These are phyloP conservation scores for Polyploca ridens DNA, from an alignment of 2,888 invertebrate species.

Conservation along the genomic window DNA sequence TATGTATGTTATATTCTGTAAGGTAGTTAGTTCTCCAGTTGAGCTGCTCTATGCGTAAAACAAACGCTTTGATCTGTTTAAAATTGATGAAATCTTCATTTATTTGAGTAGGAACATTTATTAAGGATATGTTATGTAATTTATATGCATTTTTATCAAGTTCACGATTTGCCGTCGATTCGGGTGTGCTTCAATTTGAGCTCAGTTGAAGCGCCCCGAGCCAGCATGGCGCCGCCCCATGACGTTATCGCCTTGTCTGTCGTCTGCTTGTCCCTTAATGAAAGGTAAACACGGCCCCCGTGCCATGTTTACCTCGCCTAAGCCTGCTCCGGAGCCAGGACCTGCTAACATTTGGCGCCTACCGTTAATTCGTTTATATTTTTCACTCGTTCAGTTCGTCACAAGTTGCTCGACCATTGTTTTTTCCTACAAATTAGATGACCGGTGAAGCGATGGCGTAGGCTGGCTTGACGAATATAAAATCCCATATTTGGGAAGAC, in stretches of 20 bases:
- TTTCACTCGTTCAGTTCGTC: constrained; percentile 17
- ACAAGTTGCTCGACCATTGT: constrained; percentile 1
- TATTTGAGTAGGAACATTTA: too few species aligned
- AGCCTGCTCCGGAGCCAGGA: constrained; percentile 20
- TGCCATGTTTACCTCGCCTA: constrained; percentile 50
- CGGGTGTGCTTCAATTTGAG: constrained; percentile 63
- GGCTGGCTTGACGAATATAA: constrained; percentile 66
- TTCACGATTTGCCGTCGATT: constrained; percentile 52
- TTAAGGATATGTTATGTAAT: too few species aligned
- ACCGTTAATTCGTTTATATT: constrained; percentile 23
- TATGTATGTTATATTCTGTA: too few species aligned
- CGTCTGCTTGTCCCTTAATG: constrained; percentile 33
- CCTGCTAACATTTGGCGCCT: constrained; percentile 30
- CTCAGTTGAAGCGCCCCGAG: constrained; percentile 64
- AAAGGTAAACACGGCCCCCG: constrained; percentile 52
- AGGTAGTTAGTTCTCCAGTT: too few species aligned
- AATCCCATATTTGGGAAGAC: constrained; percentile 60
- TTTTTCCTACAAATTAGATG: constrained; percentile 7
- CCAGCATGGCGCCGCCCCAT: constrained; percentile 62
- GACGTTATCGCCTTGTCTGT: constrained; percentile 67
- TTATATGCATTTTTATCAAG: neutral
- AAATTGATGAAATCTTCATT: neutral
- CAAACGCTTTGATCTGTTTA: too few species aligned
- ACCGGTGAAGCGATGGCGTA: constrained; percentile 50
- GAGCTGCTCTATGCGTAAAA: too few species aligned